Base-by-base conservation (phyloP, 2,797 vertebrate genomes). In the Oryzias sinensis region DNA sequence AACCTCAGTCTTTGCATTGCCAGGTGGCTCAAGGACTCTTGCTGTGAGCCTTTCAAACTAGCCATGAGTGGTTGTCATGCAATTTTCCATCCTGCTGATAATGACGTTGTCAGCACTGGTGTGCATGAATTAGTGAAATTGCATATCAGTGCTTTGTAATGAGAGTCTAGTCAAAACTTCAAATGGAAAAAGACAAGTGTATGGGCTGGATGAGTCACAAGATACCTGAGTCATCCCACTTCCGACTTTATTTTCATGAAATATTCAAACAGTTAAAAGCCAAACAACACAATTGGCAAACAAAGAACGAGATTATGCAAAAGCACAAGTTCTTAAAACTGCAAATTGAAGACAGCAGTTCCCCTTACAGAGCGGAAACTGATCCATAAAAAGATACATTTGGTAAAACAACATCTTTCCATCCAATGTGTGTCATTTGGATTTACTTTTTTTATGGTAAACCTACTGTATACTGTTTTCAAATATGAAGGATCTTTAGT, bases 1-100 rank as follows among this genome's bases (percentile, higher is more conserved):
- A 37, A 11, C 49, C 20, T 42, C 13, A 25, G 45, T 46, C 37
- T 45, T 47, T 25, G 50, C 29, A 11, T 7, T 0, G 22, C 60
- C 43, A 52, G 37, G 44, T 45, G 22, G 37, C 29, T 20, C 5
- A 13, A 57, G 40, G 41, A 6, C 29, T 20, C 17, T 33, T 15
- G 22, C 45, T 29, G 43, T 56, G 46, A n/a, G 0, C 6, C 17
- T 64, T 50, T 56, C 18, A 20, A 40, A 52, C 56, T 50, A 58
- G 18, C 51, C 16, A 53, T 14, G 45, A 48, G 18, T n/a, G n/a
- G 18, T 55, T 17, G 18, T 58, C 57, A 54, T 33, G 40, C 15
- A 37, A 37, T 41, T 20, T 25, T 14, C n/a, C 33, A 56, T 43
- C 4, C 4, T 40, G 16, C 18, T 29, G 22, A 55, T 47, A 37